These are phyloP conservation scores for Eucidaris tribuloides DNA, from an alignment of 35 echinoderm and acorn worm genomes.

Conservation along the genomic window DNA sequence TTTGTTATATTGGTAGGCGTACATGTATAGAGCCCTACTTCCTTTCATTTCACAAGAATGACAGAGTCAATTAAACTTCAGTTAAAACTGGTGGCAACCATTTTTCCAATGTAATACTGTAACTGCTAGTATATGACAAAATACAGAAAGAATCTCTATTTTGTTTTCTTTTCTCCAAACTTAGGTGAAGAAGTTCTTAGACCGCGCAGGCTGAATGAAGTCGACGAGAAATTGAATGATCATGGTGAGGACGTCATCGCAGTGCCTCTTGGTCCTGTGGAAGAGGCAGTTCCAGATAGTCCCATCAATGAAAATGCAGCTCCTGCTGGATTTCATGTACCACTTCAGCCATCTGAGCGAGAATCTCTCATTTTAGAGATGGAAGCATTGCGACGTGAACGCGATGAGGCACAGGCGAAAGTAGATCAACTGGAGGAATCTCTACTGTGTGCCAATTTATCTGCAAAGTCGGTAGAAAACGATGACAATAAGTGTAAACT, in stretches of 20 bases:
- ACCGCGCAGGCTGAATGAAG: not conserved
- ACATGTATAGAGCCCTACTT: not conserved
- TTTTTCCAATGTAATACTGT: not conserved
- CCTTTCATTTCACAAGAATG: not conserved
- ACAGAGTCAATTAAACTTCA: not conserved
- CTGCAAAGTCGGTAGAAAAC: not conserved
- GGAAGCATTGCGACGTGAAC: conserved; percentile 42
- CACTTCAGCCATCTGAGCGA: conserved; percentile 12
- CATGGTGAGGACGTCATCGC: not conserved
- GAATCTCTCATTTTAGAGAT: conserved; percentile 25
- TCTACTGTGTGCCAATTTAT: conserved; percentile 1
- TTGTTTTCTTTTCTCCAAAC: not conserved
- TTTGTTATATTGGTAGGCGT: not conserved
- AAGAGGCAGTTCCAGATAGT: conserved; percentile 6
- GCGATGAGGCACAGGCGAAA: not conserved
- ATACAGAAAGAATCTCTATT: not conserved
- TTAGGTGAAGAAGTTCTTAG: not conserved
- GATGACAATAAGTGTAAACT: conserved; percentile 22
- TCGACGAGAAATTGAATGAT: not conserved
- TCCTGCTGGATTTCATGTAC: conserved; percentile 12
- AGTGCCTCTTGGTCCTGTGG: not conserved
- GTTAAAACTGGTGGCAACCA: not conserved
- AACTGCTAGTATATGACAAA: not conserved
- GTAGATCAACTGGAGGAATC: not conserved
- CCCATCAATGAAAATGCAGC: not conserved